phyloP scores from a whole-genome alignment of 2,797 vertebrate genomes.

The Atherinosoma microstoma region DNA sequence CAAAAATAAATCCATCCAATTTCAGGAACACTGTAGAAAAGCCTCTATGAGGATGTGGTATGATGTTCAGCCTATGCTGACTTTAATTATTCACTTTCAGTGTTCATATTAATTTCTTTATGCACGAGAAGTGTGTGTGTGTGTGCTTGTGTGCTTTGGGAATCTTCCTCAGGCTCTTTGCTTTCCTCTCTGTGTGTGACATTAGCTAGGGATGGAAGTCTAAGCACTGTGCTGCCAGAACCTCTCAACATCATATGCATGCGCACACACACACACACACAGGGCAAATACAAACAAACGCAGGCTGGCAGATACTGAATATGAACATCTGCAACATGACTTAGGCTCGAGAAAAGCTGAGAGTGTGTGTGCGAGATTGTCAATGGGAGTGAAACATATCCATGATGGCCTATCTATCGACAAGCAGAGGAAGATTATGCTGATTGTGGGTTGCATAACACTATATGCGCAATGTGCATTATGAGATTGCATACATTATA shows the following conservation, averaged over 20 bases:
- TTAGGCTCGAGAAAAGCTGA: conserved; percentile 26
- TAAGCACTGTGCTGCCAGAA: conserved; percentile 66
- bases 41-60: conserved; percentile 1
- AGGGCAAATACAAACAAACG: conserved; percentile 54
- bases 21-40: conserved; percentile 26
- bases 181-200: conserved; percentile 66
- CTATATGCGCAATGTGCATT: conserved; percentile 60
- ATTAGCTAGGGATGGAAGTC: conserved; percentile 65
- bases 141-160: neutral
- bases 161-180: conserved; percentile 52
- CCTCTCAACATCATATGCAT: conserved; percentile 57
- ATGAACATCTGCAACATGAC: conserved; percentile 73
- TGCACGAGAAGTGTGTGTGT: conserved; percentile 41
- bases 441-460: conserved; percentile 65
- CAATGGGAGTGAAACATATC: conserved; percentile 38
- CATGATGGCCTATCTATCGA: conserved; percentile 41
- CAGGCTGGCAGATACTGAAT: conserved; percentile 57
- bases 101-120: conserved; percentile 52
- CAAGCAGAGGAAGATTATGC: conserved; percentile 47
- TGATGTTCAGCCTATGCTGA: conserved; percentile 19
- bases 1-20: conserved; percentile 28
- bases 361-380: conserved; percentile 19
- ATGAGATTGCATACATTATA: conserved; percentile 70
- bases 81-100: conserved; percentile 49
- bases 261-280: conserved; percentile 25